Percentiles rank a stretch among this genome's conserved stretches.
These are phyloP conservation scores for Hypocryptadius cinnamomeus DNA, from an alignment of 2,113 vertebrate species.

Conservation along the genomic window DNA sequence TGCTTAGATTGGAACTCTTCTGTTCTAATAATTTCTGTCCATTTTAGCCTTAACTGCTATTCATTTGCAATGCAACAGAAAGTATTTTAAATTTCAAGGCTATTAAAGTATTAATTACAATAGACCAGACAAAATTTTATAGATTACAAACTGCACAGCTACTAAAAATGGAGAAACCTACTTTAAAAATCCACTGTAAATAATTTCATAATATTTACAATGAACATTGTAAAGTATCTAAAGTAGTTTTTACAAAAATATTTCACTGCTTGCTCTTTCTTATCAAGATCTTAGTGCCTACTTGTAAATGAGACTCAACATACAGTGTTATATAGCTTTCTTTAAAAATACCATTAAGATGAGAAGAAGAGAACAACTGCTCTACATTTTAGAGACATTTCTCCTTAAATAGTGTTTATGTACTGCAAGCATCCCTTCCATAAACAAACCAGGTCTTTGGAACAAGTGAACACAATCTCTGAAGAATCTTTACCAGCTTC, in stretches of 20 bases:
- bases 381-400: conserved; percentile 45
- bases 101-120: background rate
- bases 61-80: background rate
- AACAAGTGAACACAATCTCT: conserved; percentile 59
- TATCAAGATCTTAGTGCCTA: background rate
- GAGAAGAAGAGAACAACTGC: conserved; percentile 35
- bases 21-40: background rate
- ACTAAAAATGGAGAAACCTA: background rate
- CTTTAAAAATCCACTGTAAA: background rate
- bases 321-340: background rate
- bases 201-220: background rate
- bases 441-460: conserved; percentile 61
- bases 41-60: background rate
- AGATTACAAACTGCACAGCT: background rate
- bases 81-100: background rate
- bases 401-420: conserved; percentile 59
- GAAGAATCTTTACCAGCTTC: conserved; percentile 64
- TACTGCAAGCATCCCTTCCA: conserved; percentile 52
- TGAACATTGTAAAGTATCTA: background rate
- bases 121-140: background rate
- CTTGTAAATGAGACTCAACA: background rate
- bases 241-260: background rate
- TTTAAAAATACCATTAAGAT: conserved; percentile 36
- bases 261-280: background rate
- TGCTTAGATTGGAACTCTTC: background rate